Evolutionary conservation across 2,113 vertebrate species (phyloP), one percentile per base, ranked within the genome.

Genomic region (Atherinomorus stipes): DNA sequence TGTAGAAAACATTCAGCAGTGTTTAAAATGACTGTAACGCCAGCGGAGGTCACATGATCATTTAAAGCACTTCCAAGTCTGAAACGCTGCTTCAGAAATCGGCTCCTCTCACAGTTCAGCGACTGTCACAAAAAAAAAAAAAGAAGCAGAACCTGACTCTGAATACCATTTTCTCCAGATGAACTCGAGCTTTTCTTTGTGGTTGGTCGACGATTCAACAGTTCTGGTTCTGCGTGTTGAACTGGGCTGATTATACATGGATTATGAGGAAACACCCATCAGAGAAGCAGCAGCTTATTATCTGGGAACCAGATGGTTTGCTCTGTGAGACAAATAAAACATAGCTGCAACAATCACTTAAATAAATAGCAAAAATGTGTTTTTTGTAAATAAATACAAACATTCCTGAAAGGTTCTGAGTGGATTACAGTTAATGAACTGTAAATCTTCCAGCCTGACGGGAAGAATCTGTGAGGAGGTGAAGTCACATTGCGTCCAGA

Each of bases 331-430:
- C 44, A 3, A 11, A 42, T 15, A 16, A 42, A 15, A 42, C 40
- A 15, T 16, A 15, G 12, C 38, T 42, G 38, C 38, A 42, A 42
- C 3, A 42, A 42, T 13, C 38, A 13, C 11, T 42, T 42, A 42
- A 42, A 42, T 42, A 42, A 42, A 26, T 9, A 52, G 37, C 47
- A 51, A 3, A 58, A 21, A 64, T 2, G 23, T 7, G 18, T 18
- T 0, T 19, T 19, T 51, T 11, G 10, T 64, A 34, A 51, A 19
- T 37, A 37, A 64, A 1, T 51, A 51, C 21, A 1, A 1, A 1
- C 2, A 0, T n/a, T 10, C 1, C 1, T 1, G 51, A 12, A 11
- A 53, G 0, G 12, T 5, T 1, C 63, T 9, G 51, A 7, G 64
- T 0, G 21, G 64, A 67, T 1, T 0, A 0, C 34, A 53, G 34